Evolutionary conservation across 2,888 invertebrate species (phyloP), one percentile per base, ranked within the genome.

Genomic region (Sericinus montela): DNA sequence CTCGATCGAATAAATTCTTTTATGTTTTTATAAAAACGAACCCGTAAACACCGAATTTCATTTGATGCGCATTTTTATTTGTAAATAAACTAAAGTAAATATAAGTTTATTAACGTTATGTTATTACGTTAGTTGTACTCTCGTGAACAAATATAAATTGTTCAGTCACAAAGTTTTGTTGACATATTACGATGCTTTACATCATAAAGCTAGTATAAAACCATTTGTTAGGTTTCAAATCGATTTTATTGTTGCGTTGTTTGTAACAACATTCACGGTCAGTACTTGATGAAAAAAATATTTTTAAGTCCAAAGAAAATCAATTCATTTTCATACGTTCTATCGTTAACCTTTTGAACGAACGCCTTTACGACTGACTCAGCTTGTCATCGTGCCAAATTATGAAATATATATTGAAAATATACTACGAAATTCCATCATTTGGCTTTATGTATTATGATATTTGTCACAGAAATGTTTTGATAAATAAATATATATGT

Each of bases 1-100:
- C 71, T 65, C 76, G 77, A 77, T 75, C 76, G 75, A 78, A 75
- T 65, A 58, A 57, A 59, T 54, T 58, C 56, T 56, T 57, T 54
- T 56, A 49, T 51, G 43, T 40, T 28, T 48, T 49, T 52, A 7
- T 14, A 23, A 49, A 49, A 46, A 49, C 44, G 49, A 49, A 49
- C 14, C 44, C 35, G 35, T 44, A 40, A 35, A 28, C 48, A 49
- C 49, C 36, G 36, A 50, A 45, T 45, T 41, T 50, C 50, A 32
- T 41, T 41, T 30, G 28, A 45, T 45, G 32, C 25, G 50, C 45
- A 50, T 42, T 45, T 48, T 50, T 19, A 3, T 50, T 50, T 50
- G 50, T 50, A 50, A 45, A 50, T 50, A 50, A 16, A 41, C 2
- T 45, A 41, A 45, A 23, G 36, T 8, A 41, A 45, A 41, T 37